These are phyloP conservation scores for Sebastes jordani DNA, from an alignment of 2,797 vertebrate genomes.

Conservation along the genomic window DNA sequence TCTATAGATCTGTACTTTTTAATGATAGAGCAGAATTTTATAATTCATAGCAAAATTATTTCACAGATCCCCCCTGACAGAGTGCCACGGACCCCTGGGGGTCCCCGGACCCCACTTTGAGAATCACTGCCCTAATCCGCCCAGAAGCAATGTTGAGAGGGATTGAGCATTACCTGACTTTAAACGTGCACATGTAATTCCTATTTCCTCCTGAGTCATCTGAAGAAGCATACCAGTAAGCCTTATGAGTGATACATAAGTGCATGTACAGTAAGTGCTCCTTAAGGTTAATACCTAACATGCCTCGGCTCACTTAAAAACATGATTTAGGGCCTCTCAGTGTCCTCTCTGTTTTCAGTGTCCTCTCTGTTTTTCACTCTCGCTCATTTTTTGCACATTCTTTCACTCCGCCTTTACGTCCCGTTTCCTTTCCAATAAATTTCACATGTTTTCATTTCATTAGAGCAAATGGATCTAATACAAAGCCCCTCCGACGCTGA, in stretches of 20 bases:
- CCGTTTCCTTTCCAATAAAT: slow-evolving; percentile 33
- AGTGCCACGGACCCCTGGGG: no score
- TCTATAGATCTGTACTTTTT: no score
- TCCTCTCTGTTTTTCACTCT: slow-evolving; percentile 32
- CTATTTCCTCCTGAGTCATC: background rate
- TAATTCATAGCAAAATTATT: no score
- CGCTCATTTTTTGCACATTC: slow-evolving; percentile 29
- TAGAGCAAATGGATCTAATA: slow-evolving; percentile 33
- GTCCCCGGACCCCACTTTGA: no score
- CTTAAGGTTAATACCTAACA: slow-evolving; percentile 33
- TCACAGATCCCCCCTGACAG: no score
- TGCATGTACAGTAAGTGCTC: slow-evolving; percentile 16
- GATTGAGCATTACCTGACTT: background rate
- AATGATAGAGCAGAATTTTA: no score
- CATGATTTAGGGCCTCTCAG: slow-evolving; percentile 48
- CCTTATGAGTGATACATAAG: background rate
- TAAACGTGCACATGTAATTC: background rate
- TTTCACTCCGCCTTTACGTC: slow-evolving; percentile 17
- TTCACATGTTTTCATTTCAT: slow-evolving; percentile 23
- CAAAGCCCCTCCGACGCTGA: slow-evolving; percentile 16
- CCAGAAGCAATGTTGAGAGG: background rate
- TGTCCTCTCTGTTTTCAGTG: slow-evolving; percentile 7
- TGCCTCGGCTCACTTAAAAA: slow-evolving; percentile 42
- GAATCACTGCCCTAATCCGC: background rate
- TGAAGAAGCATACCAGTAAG: background rate